phyloP scores from a whole-genome alignment of 2,888 invertebrate species.

The Dryococelus australis region DNA sequence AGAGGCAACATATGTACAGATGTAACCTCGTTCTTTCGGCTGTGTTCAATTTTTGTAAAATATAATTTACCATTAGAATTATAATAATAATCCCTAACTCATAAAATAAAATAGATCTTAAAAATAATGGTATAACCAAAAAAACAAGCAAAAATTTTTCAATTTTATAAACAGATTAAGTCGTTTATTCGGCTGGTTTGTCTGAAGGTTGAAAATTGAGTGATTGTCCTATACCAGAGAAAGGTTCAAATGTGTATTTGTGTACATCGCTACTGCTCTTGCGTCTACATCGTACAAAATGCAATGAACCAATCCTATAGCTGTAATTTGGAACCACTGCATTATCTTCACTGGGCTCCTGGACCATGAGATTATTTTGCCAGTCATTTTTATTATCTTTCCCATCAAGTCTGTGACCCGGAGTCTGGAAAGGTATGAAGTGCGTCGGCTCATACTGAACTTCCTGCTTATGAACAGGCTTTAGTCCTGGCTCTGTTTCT shows the following conservation, averaged over 20 bases:
- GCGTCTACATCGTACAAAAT: neutral
- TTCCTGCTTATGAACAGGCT: neutral
- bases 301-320: neutral
- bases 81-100: no score
- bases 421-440: slow-evolving; percentile 8
- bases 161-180: no score
- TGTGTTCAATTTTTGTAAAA: no score
- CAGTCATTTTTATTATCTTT: neutral
- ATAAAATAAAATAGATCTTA: no score
- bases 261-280: neutral
- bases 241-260: neutral
- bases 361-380: neutral
- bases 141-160: no score
- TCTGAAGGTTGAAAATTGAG: neutral
- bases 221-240: neutral
- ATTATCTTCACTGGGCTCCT: neutral
- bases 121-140: no score
- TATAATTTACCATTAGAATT: no score
- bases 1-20: no score
- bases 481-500: neutral
- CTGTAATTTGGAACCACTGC: neutral
- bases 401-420: neutral
- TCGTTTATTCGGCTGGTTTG: neutral
- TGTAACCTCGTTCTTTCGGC: no score
- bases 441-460: neutral